These are phyloP conservation scores for Sisyra nigra DNA, from an alignment of 2,888 invertebrate species.

Conservation along the genomic window DNA sequence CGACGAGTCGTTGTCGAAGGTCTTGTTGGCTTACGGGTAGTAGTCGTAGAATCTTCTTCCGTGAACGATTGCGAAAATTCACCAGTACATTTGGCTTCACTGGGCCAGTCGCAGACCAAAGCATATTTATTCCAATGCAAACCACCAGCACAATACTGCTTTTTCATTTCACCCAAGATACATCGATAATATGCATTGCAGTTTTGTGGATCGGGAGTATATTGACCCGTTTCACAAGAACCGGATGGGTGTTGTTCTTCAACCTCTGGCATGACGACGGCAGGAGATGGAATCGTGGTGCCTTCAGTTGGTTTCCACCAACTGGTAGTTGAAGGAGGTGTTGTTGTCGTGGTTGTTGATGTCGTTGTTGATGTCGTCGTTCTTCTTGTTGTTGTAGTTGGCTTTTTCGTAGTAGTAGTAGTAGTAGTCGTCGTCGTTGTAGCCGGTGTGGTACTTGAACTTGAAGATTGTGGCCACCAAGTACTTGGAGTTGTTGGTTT, in stretches of 20 bases:
- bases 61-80: too few species aligned
- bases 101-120: constrained; percentile 69
- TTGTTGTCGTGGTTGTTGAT: constrained; percentile 17
- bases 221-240: constrained; percentile 30
- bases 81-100: constrained; percentile 45
- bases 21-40: too few species aligned
- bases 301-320: constrained; percentile 14
- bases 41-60: constrained; percentile 16
- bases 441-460: constrained; percentile 15
- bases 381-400: constrained; percentile 14
- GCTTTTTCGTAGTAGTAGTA: constrained; percentile 14
- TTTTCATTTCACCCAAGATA: constrained; percentile 49
- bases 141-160: constrained; percentile 62
- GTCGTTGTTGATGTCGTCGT: constrained; percentile 17
- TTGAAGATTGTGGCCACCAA: constrained; percentile 20
- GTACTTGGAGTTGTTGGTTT: constrained; percentile 16
- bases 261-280: constrained; percentile 30
- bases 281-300: constrained; percentile 28
- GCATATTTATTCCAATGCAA: constrained; percentile 58
- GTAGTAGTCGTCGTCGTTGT: constrained; percentile 19
- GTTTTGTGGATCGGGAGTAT: constrained; percentile 38
- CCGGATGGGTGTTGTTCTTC: constrained; percentile 20
- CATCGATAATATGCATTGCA: constrained; percentile 68
- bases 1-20: constrained; percentile 17
- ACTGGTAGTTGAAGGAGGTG: constrained; percentile 14